Percentiles rank a stretch among this genome's conserved stretches.
Conservation (phyloP, 2,888 invertebrate species). For the Baccha elongata region DNA sequence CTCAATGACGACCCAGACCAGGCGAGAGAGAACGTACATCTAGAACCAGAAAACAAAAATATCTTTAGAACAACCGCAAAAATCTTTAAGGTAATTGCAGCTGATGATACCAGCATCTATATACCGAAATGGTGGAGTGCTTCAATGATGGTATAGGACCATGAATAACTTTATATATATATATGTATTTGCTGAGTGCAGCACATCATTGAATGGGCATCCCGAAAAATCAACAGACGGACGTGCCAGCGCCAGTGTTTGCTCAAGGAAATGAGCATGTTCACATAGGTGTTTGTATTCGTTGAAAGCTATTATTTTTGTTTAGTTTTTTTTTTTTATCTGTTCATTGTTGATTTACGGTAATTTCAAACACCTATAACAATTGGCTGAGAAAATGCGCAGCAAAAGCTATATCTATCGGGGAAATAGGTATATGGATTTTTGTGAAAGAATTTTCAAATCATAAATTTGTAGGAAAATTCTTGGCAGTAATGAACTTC, state of each 20-base stretch:
- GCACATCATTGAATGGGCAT: constrained; percentile 42
- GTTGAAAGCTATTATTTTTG: constrained; percentile 49
- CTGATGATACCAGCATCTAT: constrained; percentile 55
- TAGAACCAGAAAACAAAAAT: constrained; percentile 47
- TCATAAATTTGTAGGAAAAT: too few relatives aligned
- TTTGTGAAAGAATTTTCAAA: constrained; percentile 7
- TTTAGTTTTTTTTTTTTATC: constrained; percentile 23
- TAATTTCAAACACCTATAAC: constrained; percentile 67
- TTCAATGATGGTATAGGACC: constrained; percentile 3
- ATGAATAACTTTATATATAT: constrained; percentile 13
- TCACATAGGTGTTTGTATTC: constrained; percentile 63
- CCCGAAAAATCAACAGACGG: constrained; percentile 66
- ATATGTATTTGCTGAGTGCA: background rate
- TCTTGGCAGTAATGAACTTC: too few relatives aligned
- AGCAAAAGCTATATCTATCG: constrained; percentile 11
- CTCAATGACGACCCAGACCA: constrained; percentile 20
- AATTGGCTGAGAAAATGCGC: constrained; percentile 61
- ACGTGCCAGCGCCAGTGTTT: constrained; percentile 69
- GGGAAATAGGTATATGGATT: constrained; percentile 18
- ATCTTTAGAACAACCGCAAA: constrained; percentile 51
- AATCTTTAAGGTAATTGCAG: constrained; percentile 63
- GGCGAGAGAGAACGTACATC: constrained; percentile 24
- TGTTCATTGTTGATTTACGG: constrained; percentile 61
- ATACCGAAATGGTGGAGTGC: background rate
- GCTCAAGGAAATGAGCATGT: constrained; percentile 61